phyloP scores from a whole-genome alignment of 53 echinoderm and acorn worm genomes.

The Zoroaster sp. region DNA sequence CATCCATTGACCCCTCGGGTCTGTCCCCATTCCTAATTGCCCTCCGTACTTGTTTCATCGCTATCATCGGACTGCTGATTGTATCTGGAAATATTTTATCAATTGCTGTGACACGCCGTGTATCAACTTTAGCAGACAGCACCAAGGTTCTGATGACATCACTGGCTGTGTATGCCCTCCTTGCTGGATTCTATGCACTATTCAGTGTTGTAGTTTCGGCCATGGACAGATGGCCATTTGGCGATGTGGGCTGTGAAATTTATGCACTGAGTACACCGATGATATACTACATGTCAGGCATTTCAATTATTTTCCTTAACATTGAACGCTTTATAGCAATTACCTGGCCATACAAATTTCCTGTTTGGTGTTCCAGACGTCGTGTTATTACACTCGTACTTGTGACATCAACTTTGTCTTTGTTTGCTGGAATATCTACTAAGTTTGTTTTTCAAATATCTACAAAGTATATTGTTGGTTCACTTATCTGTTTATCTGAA shows the following conservation, averaged over 20 bases:
- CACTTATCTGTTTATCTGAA: not conserved
- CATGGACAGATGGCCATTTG: slow-evolving; percentile 8
- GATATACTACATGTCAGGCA: not conserved
- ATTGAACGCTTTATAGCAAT: slow-evolving; percentile 14
- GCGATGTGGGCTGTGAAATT: not conserved
- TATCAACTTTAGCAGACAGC: slow-evolving; percentile 6
- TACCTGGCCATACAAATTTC: not conserved
- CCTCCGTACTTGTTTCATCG: slow-evolving; percentile 28
- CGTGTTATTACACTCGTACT: not conserved
- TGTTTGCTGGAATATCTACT: not conserved
- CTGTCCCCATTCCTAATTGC: slow-evolving; percentile 17
- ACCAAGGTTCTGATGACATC: slow-evolving; percentile 31
- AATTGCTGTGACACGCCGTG: slow-evolving; percentile 4
- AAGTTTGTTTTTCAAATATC: not conserved
- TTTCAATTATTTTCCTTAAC: not conserved
- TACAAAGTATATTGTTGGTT: not conserved
- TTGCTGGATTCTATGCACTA: not conserved
- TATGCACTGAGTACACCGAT: too few relatives aligned
- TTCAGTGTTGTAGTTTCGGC: not conserved
- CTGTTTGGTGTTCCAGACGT: not conserved
- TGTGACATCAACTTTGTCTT: not conserved
- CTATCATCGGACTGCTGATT: not conserved
- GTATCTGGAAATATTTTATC: slow-evolving; percentile 17
- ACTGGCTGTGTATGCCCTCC: slow-evolving; percentile 3
- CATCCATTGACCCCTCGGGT: not conserved